These are phyloP conservation scores for Macroglossus sobrinus DNA, from an alignment of 2,113 vertebrate species.

Conservation along the genomic window DNA sequence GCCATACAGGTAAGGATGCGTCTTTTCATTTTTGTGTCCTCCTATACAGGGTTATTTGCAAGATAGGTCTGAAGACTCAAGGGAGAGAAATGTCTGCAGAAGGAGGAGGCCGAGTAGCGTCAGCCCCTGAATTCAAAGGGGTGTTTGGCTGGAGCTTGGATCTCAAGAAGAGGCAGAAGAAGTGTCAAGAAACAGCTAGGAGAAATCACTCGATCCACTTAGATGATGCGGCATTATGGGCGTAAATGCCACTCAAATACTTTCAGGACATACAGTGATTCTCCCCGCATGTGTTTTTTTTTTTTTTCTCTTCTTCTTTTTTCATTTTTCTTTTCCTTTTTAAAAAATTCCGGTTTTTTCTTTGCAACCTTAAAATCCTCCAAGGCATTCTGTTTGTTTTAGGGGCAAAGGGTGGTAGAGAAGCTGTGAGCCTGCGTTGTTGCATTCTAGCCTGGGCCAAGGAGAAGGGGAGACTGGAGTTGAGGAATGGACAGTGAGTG, in stretches of 20 bases:
- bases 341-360: not conserved
- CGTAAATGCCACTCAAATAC: not conserved
- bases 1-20: accelerated
- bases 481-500: not conserved
- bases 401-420: not conserved
- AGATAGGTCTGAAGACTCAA: not conserved
- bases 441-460: too few species aligned
- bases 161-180: not conserved
- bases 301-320: not conserved
- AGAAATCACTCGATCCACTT: not conserved
- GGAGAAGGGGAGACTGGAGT: not conserved
- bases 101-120: not conserved
- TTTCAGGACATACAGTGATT: not conserved
- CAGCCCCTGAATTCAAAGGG: not conserved
- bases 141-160: not conserved
- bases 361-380: not conserved
- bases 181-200: not conserved
- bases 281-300: not conserved
- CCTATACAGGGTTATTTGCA: not conserved
- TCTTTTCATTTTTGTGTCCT: not conserved
- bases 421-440: not conserved
- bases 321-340: not conserved
- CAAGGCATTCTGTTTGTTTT: not conserved
- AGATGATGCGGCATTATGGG: not conserved
- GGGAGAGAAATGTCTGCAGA: not conserved